Base-by-base conservation (phyloP, 2,888 invertebrate species). In the Epistrophe grossulariae region DNA sequence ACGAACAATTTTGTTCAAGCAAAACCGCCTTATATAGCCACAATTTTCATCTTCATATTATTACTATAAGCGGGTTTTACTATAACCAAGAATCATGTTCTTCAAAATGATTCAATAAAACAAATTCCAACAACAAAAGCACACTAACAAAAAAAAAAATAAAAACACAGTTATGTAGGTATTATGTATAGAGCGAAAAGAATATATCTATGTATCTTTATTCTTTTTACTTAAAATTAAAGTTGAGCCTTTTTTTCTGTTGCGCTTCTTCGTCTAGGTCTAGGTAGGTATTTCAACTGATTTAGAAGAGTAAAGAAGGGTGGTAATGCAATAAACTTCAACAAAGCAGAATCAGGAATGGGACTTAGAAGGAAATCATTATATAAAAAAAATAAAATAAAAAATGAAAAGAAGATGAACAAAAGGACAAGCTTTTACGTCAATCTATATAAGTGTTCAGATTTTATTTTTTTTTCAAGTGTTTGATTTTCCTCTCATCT, bases 241-340 rank as follows among this genome's bases (percentile, higher is more conserved):
- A 87, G 82, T 79, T 50, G 38, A 74, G 74, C 64, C 74, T 74
- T 82, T 87, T 79, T 87, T 76, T 87, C 76, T 79, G 83, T 87
- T 87, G 83, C 83, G 87, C 83, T 83, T 78, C 60, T 78, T 50
- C 57, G 24, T 52, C 35, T n/a, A 6, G 15, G 15, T 71, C 13
- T 28, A 15, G 3, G 15, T 52, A 13, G 7, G 62, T 85, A 57
- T 79, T 79, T 83, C 83, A 87, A 76, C 79, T 45, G 57, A 60
- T 40, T 68, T 68, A 45, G 24, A 45, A 80, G 62, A 66, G 57
- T 40, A 31, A 71, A 35, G 73, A 55, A 31, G 82, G 50, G 19
- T 45, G 74, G 74, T 83, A 87, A 87, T 83, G 87, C 87, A 87
- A 87, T 87, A 87, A 83, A 83, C 79, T 76, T 76, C 82, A 82